Evolutionary conservation across 2,797 vertebrate species (phyloP).

Genomic region (Pipistrellus nathusii): DNA sequence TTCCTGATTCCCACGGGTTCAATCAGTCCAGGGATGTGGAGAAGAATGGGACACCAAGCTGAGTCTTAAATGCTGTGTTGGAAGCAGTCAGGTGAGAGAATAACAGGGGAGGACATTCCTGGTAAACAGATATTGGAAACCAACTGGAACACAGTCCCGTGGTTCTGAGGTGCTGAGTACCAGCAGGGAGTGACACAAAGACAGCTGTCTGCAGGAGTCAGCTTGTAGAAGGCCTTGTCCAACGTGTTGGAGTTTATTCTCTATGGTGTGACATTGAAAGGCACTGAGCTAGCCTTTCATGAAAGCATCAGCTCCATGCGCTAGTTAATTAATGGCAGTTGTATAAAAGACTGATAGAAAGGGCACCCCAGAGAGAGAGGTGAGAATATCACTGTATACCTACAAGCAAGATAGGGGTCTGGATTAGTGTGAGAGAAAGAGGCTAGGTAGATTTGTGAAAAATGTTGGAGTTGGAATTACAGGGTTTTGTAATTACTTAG

Average conservation of each 20-base stretch:
- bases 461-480: not conserved
- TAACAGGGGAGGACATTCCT: not conserved
- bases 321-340: not conserved
- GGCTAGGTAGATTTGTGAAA: not conserved
- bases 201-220: not conserved
- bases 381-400: not conserved
- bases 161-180: not conserved
- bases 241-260: not conserved
- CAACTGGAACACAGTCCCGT: not conserved
- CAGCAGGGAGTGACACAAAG: not conserved
- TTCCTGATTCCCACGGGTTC: no score
- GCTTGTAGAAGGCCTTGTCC: not conserved
- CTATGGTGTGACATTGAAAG: not conserved
- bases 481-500: not conserved
- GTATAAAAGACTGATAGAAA: not conserved
- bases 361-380: not conserved
- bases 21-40: fast-evolving
- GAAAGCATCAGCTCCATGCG: not conserved
- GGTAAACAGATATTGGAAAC: not conserved
- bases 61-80: not conserved
- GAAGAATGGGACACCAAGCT: not conserved
- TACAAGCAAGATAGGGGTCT: not conserved
- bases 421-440: not conserved
- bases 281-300: not conserved
- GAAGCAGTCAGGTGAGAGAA: not conserved